A percentile compares a stretch with the other conserved stretches of the same genome.
Conservation (phyloP, 2,888 invertebrate genomes). For the Thymelicus acteon region DNA sequence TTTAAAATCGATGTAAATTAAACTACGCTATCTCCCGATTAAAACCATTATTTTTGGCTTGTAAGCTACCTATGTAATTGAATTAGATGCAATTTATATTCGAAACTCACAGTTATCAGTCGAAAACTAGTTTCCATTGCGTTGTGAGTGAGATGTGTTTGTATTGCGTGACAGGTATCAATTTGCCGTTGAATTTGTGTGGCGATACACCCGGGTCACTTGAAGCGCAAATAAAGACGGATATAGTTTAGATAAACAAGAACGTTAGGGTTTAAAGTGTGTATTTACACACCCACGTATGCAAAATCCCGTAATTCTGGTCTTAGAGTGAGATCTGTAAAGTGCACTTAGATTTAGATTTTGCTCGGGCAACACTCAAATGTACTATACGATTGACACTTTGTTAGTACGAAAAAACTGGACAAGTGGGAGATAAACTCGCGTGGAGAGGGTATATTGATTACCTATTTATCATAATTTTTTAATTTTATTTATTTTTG, state of each 20-base stretch:
- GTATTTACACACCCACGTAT: slow-evolving; percentile 13
- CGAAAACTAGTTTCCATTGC: slow-evolving; percentile 20
- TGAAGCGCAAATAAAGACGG: slow-evolving; percentile 28
- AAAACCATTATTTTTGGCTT: slow-evolving; percentile 15
- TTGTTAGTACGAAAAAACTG: too few species aligned
- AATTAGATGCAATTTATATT: slow-evolving; percentile 48
- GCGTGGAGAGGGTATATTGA: too few species aligned
- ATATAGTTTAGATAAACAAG: slow-evolving; percentile 34
- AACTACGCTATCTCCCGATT: neutral
- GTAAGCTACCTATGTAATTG: slow-evolving; percentile 40
- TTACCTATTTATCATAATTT: too few species aligned
- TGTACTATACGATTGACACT: too few species aligned
- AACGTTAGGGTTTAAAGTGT: slow-evolving; percentile 8
- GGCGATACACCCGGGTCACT: slow-evolving; percentile 8
- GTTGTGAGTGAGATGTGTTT: slow-evolving; percentile 39
- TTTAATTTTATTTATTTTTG: too few species aligned
- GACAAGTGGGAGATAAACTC: too few species aligned
- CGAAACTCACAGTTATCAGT: slow-evolving; percentile 38
- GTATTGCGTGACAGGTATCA: slow-evolving; percentile 47
- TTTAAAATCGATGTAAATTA: slow-evolving; percentile 14
- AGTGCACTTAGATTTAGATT: too few species aligned
- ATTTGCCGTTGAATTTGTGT: slow-evolving; percentile 35
- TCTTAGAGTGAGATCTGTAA: too few species aligned
- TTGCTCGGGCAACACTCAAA: too few species aligned
- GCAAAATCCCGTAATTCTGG: neutral